Evolutionary conservation across 2,113 vertebrate genomes (phyloP).

Genomic region (Muntiacus reevesi): DNA sequence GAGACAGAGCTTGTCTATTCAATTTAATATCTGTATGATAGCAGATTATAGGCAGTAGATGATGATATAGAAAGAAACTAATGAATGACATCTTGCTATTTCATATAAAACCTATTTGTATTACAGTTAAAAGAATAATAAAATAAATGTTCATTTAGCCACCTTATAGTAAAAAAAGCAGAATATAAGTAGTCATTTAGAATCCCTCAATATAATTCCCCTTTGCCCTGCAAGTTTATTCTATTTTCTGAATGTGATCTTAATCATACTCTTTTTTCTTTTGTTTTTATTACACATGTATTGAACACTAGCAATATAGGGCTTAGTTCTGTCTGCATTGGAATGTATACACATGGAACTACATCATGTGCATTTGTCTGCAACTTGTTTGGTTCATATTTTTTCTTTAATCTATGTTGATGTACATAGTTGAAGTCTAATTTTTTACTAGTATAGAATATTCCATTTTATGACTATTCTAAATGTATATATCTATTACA

Average conservation of each 20-base stretch:
- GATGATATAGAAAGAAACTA: background rate
- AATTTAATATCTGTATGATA: background rate
- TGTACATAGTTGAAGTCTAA: background rate
- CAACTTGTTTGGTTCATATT: background rate
- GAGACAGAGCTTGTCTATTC: background rate
- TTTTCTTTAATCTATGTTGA: background rate
- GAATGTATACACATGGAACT: background rate
- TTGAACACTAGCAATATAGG: background rate
- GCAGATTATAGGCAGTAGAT: background rate
- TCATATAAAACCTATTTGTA: background rate
- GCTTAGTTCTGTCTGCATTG: background rate
- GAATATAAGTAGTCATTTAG: background rate
- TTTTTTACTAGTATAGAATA: background rate
- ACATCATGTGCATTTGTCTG: background rate
- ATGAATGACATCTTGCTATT: background rate
- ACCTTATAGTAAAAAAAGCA: background rate
- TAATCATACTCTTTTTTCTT: background rate
- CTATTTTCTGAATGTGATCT: background rate
- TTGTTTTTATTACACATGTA: background rate
- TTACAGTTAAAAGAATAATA: background rate
- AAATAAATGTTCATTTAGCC: background rate
- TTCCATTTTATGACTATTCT: background rate
- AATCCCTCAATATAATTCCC: background rate
- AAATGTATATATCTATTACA: background rate
- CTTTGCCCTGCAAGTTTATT: background rate